Conservation (phyloP, 1,140 invertebrate genomes). For the Asobara japonica region DNA sequence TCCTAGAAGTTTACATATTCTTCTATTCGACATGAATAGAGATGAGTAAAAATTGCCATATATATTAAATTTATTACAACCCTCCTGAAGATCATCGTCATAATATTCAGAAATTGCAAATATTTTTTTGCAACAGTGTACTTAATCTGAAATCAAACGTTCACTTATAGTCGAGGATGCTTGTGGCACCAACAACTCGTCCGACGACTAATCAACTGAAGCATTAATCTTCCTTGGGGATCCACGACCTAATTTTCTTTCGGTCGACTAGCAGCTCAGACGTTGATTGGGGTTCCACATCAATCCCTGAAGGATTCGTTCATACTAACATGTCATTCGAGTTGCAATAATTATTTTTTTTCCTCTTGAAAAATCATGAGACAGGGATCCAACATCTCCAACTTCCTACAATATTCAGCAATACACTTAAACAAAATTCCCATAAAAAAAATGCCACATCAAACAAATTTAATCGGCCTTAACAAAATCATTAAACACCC, state of each 20-base stretch:
- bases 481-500: no score
- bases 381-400: no score
- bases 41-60: no score
- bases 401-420: no score
- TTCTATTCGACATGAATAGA: no score
- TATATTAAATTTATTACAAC: no score
- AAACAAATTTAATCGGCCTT: no score
- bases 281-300: conserved; percentile 60
- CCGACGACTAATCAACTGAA: conserved; percentile 61
- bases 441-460: neutral
- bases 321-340: conserved; percentile 40
- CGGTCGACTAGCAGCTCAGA: conserved; percentile 57
- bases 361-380: no score
- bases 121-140: conserved; percentile 32
- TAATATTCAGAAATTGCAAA: no score
- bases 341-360: neutral
- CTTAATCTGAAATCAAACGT: conserved; percentile 49
- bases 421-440: conserved; percentile 13
- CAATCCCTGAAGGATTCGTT: conserved; percentile 45
- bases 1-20: no score
- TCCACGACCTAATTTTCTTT: conserved; percentile 62
- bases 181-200: conserved; percentile 45
- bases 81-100: no score
- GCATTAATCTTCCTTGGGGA: conserved; percentile 63
- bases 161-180: conserved; percentile 52